These are phyloP conservation scores for Salarias fasciatus DNA, from an alignment of 2,797 vertebrate species.

Conservation along the genomic window DNA sequence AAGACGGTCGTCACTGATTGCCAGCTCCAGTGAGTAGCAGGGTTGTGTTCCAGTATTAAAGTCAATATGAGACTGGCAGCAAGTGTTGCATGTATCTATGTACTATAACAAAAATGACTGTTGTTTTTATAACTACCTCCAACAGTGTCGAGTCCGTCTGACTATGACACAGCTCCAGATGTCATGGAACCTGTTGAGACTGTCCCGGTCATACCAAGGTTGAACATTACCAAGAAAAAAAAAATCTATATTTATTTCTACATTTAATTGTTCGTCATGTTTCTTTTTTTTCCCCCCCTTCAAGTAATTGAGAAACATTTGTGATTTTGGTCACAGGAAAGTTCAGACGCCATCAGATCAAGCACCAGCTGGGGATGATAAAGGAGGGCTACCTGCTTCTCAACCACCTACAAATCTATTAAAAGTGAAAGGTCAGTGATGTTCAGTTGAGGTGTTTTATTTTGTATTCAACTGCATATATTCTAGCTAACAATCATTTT, in stretches of 20 bases:
- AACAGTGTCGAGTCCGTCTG: conserved; percentile 92
- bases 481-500: neutral
- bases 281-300: neutral
- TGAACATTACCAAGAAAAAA: conserved; percentile 17
- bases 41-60: neutral
- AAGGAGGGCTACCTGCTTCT: conserved; percentile 34
- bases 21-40: conserved; percentile 74
- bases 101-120: too few relatives aligned
- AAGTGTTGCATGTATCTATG: neutral
- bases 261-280: neutral
- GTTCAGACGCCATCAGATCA: conserved; percentile 40
- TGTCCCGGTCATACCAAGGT: conserved; percentile 76
- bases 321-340: conserved; percentile 56
- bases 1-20: conserved; percentile 65
- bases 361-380: conserved; percentile 36
- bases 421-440: conserved; percentile 75
- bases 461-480: neutral
- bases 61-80: neutral
- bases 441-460: neutral
- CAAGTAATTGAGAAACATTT: neutral
- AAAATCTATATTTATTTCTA: neutral
- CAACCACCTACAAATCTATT: conserved; percentile 63
- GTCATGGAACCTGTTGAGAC: conserved; percentile 85
- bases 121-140: conserved; percentile 3
- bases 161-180: conserved; percentile 95